These are phyloP conservation scores for Geotrupes spiniger DNA, from an alignment of 2,888 invertebrate species.

Conservation along the genomic window DNA sequence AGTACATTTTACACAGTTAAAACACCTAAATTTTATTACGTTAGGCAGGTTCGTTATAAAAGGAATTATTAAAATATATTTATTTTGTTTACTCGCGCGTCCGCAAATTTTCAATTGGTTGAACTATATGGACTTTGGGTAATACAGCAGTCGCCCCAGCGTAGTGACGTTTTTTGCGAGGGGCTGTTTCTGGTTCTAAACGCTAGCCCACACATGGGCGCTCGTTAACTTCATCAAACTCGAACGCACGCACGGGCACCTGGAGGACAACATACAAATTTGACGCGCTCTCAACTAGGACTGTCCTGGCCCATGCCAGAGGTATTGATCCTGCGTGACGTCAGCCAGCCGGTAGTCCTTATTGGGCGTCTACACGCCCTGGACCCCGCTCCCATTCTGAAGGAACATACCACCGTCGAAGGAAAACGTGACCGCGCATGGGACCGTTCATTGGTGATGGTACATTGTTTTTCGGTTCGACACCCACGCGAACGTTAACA, in stretches of 20 bases:
- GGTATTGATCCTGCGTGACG: constrained; percentile 49
- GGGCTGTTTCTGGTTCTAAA: constrained; percentile 95
- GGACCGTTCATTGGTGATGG: constrained; percentile 50
- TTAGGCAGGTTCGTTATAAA: constrained; percentile 21
- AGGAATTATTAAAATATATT: constrained; percentile 26
- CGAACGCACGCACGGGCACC: constrained; percentile 26
- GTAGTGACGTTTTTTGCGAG: constrained; percentile 94
- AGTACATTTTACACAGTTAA: too few relatives aligned
- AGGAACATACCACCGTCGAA: constrained; percentile 47
- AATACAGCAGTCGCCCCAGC: constrained; percentile 91
- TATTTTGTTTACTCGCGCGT: constrained; percentile 12
- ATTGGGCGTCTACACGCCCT: constrained; percentile 33
- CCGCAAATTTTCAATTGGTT: too few relatives aligned
- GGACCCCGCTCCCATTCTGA: constrained; percentile 35
- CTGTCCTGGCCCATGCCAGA: constrained; percentile 39
- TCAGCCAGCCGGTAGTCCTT: constrained; percentile 38
- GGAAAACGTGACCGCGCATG: constrained; percentile 52
- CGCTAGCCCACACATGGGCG: constrained; percentile 93
- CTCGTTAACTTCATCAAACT: constrained; percentile 48
- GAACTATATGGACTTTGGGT: too few relatives aligned
- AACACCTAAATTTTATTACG: constrained; percentile 6
- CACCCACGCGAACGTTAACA: constrained; percentile 39
- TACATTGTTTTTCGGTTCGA: constrained; percentile 46
- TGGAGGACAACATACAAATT: constrained; percentile 37
- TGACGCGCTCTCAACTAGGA: constrained; percentile 42